Base-by-base conservation (phyloP, 2,888 invertebrate species). In the Meiosimyza decipiens region DNA sequence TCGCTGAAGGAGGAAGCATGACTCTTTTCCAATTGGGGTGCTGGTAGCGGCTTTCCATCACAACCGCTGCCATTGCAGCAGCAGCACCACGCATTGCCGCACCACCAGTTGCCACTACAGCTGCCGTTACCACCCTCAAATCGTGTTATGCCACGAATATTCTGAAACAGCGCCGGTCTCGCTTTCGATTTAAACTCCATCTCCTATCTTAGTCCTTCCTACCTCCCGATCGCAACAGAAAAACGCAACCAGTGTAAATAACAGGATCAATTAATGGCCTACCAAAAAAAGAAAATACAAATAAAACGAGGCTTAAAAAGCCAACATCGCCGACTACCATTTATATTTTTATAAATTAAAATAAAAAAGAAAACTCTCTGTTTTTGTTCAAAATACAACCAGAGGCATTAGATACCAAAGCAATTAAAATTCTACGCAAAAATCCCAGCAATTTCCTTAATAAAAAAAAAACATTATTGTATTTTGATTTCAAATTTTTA, bases 21-120 rank as follows among this genome's bases (percentile, higher is more conserved):
- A 94, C 94, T 94, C 91, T 94, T 93, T 90, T 92, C 83, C 77
- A 82, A 93, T 81, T 94, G 94, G 94, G 75, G 78, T 65, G 63
- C 75, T 64, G 55, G 71, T 60, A 54, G 71, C 68, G 71, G 73
- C 72, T 74, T 77, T 63, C 77, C 81, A 71, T 74, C 59, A 64
- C 79, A 74, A 18, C 66, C 55, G 9, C 73, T 74, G 7, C 76
- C 73, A 3, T 63, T 52, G 28, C 71, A 67, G 60, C 71, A 70
- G 50, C 63, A 71, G n/a, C 77, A 75, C 22, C 75, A 76, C 18
- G 76, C 74, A 33, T 65, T 52, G 52, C 15, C 77, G 28, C 77
- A 69, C 52, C 73, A 73, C 71, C 71, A 71, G 28, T 64, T 65
- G 50, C 18, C 60, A 49, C 76, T 76, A n/a, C 73, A 74, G 33